phyloP scores from a whole-genome alignment of 2,888 invertebrate species.

The Lamellibrachia columna region DNA sequence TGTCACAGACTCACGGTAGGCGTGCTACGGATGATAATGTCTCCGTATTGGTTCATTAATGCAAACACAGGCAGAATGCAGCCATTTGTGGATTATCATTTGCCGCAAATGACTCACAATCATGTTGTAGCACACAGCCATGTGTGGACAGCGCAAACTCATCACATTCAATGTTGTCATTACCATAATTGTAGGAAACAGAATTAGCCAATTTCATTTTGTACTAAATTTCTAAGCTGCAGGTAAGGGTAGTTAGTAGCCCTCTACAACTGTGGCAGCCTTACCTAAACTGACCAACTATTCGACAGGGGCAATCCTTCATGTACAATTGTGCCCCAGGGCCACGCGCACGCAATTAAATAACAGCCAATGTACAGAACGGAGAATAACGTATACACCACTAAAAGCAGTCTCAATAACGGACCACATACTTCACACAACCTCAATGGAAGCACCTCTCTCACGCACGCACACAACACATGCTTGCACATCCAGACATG shows the following conservation, averaged over 20 bases:
- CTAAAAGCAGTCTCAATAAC: conserved; percentile 16
- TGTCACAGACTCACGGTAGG: background rate
- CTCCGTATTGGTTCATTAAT: background rate
- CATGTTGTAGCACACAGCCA: background rate
- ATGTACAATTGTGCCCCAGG: background rate
- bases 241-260: background rate
- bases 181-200: background rate
- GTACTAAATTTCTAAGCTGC: background rate
- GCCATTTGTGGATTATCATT: background rate
- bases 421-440: background rate
- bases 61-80: background rate
- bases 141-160: background rate
- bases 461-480: background rate
- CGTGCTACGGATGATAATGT: background rate
- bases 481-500: background rate
- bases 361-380: conserved; percentile 3
- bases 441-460: background rate
- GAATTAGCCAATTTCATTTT: background rate
- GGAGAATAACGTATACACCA: background rate
- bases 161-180: background rate
- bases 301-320: conserved; percentile 1
- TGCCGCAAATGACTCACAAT: background rate
- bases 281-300: background rate
- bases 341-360: background rate
- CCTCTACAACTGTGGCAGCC: background rate